These are phyloP conservation scores for Saccopteryx bilineata DNA, from an alignment of 2,113 vertebrate species.

Conservation along the genomic window DNA sequence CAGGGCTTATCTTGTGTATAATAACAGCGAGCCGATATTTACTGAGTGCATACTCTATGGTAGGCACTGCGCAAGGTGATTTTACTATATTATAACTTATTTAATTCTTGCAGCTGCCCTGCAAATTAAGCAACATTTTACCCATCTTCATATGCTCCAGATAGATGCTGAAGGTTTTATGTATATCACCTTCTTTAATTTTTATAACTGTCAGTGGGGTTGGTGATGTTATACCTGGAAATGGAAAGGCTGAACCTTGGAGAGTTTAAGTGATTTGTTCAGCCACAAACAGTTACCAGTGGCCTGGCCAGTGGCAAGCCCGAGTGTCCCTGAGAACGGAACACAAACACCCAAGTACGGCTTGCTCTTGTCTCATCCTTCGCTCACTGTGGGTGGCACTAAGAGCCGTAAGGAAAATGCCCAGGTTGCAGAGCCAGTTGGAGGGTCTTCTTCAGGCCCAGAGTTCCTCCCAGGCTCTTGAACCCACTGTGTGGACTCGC, in stretches of 20 bases:
- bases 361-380: not conserved
- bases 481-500: not conserved
- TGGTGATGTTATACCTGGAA: slow-evolving; percentile 6
- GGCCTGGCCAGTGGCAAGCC: not conserved
- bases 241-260: not conserved
- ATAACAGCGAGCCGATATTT: not conserved
- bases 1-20: not conserved
- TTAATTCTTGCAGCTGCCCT: slow-evolving; percentile 12
- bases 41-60: not conserved
- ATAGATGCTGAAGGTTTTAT: slow-evolving; percentile 6
- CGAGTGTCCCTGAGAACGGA: not conserved
- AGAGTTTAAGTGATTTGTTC: not conserved
- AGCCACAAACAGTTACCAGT: not conserved
- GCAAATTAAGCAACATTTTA: slow-evolving; percentile 35
- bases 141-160: not conserved
- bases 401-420: not conserved
- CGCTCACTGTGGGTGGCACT: not conserved
- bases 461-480: not conserved
- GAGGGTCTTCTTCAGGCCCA: not conserved
- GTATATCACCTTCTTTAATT: not conserved
- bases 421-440: not conserved
- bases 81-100: slow-evolving; percentile 34
- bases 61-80: not conserved
- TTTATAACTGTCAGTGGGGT: not conserved
- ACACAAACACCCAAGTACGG: fast-evolving